Base-by-base conservation (phyloP, 2,113 vertebrate species). In the Paedocypris sp. region DNA sequence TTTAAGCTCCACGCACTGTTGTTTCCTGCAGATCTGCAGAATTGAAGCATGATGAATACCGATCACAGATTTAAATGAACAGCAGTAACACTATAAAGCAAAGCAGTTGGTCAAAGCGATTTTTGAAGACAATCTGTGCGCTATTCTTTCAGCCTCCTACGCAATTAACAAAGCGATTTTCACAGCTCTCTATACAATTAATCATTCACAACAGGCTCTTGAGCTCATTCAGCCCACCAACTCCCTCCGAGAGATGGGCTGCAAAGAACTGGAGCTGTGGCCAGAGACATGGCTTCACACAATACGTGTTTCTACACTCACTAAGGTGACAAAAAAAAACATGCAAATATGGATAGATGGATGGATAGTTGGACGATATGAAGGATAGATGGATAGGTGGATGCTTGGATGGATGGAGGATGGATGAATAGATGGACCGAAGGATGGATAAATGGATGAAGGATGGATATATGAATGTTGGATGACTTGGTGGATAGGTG, bases 161-260 rank as follows among this genome's bases (percentile, higher is more conserved):
- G 9, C 60, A 56, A 68, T 71, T 65, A 68, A 68, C 62, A 61
- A 72, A 67, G 43, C 51, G 63, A 52, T 57, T 58, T 70, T 58
- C 61, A 66, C 52, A 42, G 36, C 46, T 58, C 42, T 71, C 25
- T 47, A 43, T 56, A 43, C 36, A 53, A 64, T 66, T 60, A 49
- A 60, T 58, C 62, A 54, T 9, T 38, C 41, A 26, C 33, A 9
- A 47, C 58, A 12, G 25, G 42, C 13, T 22, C 20, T 52, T 41
- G 20, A 28, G 41, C 39, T 47, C 18, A 35, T 60, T 18, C 23
- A n/a, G 26, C 50, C 32, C 35, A 53, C 36, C 54, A 31, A 33
- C 33, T 31, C 26, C 33, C 53, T 42, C 64, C n/a, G n/a, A 22
- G n/a, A 32, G 39, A 10, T 36, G 2, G 18, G 25, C 47, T 7